Percentiles rank a stretch among this genome's conserved stretches.
Conservation (phyloP, 1,140 invertebrate genomes). For the Megathymus violae region DNA sequence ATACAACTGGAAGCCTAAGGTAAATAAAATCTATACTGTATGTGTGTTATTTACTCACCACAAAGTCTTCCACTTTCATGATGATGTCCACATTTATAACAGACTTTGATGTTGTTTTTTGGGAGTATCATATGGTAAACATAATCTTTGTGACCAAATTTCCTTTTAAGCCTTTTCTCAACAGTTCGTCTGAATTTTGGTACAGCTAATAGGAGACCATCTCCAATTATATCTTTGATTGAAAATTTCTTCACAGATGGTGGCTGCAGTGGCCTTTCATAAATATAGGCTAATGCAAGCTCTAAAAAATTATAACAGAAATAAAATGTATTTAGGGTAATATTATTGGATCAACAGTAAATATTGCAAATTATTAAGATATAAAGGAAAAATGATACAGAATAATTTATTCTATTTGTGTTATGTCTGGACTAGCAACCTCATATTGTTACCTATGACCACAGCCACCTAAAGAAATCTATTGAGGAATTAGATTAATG, state of each 20-base stretch:
- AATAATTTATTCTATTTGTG: too few relatives aligned
- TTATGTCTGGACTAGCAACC: too few relatives aligned
- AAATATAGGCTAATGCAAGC: constrained; percentile 59
- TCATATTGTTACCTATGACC: too few relatives aligned
- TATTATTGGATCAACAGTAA: too few relatives aligned
- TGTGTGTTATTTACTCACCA: constrained; percentile 78
- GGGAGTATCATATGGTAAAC: constrained; percentile 87
- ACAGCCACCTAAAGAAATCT: too few relatives aligned
- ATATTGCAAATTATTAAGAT: constrained; percentile 4
- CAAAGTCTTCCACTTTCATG: constrained; percentile 91
- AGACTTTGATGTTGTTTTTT: constrained; percentile 90
- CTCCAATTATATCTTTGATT: constrained; percentile 86
- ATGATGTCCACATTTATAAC: constrained; percentile 91
- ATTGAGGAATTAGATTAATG: too few relatives aligned
- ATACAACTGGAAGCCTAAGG: too few relatives aligned
- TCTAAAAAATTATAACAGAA: too few relatives aligned
- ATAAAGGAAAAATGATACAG: too few relatives aligned
- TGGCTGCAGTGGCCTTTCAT: constrained; percentile 41
- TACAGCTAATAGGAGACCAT: constrained; percentile 92
- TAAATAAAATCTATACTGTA: too few relatives aligned
- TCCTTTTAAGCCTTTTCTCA: constrained; percentile 89
- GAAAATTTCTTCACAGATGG: constrained; percentile 60
- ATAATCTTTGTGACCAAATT: constrained; percentile 87
- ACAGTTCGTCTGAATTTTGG: constrained; percentile 90
- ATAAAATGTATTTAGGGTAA: too few relatives aligned